Conservation (phyloP, 1,140 invertebrate species). For the Dolichoris vasculosae region DNA sequence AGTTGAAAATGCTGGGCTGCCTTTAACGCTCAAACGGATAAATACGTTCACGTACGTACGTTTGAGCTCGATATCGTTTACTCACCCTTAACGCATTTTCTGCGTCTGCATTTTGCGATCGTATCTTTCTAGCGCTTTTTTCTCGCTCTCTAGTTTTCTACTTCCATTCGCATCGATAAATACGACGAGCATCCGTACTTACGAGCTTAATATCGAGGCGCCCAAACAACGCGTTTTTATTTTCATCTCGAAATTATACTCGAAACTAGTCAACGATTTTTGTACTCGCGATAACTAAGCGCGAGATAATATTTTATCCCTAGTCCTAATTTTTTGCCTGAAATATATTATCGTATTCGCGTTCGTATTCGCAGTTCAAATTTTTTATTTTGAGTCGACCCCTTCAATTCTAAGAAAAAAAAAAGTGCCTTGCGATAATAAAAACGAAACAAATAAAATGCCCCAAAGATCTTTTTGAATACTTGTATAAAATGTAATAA, state of each 20-base stretch:
- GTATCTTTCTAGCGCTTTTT: neutral
- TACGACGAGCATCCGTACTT: neutral
- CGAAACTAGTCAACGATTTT: conserved; percentile 3
- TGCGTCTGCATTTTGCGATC: too few species aligned
- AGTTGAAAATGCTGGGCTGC: neutral
- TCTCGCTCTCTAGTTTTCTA: neutral
- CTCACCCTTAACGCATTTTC: too few species aligned
- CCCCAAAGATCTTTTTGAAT: too few species aligned
- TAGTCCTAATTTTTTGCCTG: too few species aligned
- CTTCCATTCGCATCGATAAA: neutral
- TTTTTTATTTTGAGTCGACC: too few species aligned
- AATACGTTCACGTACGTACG: neutral
- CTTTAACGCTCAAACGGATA: neutral
- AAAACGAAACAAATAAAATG: too few species aligned
- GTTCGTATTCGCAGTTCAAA: too few species aligned
- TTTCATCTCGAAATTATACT: conserved; percentile 15
- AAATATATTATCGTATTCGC: too few species aligned
- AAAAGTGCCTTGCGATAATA: too few species aligned
- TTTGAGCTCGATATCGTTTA: neutral
- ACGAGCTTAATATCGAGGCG: neutral
- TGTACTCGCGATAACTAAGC: conserved; percentile 4
- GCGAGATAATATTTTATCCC: neutral
- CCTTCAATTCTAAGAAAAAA: too few species aligned
- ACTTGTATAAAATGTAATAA: neutral
- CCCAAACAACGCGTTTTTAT: conserved; percentile 9